These are phyloP conservation scores for Magallana gigas DNA, from an alignment of 1,140 invertebrate species.

Conservation along the genomic window DNA sequence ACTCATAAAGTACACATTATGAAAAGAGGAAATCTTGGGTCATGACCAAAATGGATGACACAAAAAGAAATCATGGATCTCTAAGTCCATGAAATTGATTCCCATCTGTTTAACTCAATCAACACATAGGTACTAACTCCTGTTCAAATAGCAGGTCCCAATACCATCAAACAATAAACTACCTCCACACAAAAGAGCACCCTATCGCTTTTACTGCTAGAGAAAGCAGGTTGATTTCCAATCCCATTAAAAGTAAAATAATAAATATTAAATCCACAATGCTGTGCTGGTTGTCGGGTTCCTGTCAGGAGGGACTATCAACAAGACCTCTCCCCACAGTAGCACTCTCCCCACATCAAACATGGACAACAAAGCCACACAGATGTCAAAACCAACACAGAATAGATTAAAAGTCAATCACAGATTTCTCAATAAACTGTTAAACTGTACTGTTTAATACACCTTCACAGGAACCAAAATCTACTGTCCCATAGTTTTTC, in stretches of 20 bases:
- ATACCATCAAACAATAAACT: slow-evolving; percentile 21
- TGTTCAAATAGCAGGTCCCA: slow-evolving; percentile 30
- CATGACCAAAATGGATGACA: slow-evolving; percentile 16
- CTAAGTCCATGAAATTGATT: slow-evolving; percentile 35
- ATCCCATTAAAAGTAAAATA: slow-evolving; percentile 38
- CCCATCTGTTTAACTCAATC: slow-evolving; percentile 32
- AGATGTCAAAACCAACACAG: slow-evolving; percentile 27
- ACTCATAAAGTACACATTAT: background rate
- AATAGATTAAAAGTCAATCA: slow-evolving; percentile 38
- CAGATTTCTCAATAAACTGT: slow-evolving; percentile 21
- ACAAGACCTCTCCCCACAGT: background rate
- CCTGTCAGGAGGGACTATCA: background rate
- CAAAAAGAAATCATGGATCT: background rate
- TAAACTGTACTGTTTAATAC: slow-evolving; percentile 23
- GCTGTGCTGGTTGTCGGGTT: slow-evolving; percentile 9
- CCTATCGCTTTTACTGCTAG: slow-evolving; percentile 16
- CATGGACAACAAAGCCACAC: background rate
- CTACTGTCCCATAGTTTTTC: background rate
- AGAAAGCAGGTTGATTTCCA: slow-evolving; percentile 32
- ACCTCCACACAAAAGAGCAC: slow-evolving; percentile 6
- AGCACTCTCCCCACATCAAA: slow-evolving; percentile 13
- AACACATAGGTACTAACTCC: slow-evolving; percentile 33
- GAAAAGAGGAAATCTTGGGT: background rate
- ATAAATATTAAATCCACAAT: slow-evolving; percentile 33
- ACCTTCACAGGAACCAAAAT: slow-evolving; percentile 14